Conservation (phyloP, 2,888 invertebrate genomes). For the Sinelater perroti region DNA sequence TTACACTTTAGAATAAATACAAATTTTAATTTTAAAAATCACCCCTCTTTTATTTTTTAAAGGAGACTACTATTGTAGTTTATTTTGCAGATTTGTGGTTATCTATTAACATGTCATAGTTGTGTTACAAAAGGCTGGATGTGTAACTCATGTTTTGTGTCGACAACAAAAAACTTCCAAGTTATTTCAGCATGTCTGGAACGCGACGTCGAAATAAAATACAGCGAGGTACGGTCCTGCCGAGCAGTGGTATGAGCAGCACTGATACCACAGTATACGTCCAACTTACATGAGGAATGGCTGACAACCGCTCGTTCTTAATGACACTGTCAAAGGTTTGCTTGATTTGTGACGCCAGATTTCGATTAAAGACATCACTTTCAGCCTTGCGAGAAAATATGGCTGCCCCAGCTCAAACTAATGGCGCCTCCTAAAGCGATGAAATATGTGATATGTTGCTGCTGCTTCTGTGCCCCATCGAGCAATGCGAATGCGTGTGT, state of each 20-base stretch:
- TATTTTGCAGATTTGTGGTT: no score
- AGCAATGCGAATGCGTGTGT: constrained; percentile 11
- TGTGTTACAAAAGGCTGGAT: no score
- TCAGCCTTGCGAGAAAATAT: constrained; percentile 59
- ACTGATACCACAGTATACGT: constrained; percentile 35
- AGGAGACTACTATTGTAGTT: no score
- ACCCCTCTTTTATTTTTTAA: no score
- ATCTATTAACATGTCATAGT: no score
- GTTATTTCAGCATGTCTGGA: no score
- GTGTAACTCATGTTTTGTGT: no score
- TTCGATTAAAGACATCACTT: constrained; percentile 62
- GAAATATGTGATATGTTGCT: constrained; percentile 40
- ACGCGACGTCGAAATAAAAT: background rate
- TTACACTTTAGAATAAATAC: no score
- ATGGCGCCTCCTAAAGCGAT: constrained; percentile 43
- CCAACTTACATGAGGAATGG: constrained; percentile 56
- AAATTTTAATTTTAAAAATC: no score
- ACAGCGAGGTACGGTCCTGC: constrained; percentile 22
- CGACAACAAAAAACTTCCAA: no score
- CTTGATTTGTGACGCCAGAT: constrained; percentile 61
- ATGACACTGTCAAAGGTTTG: constrained; percentile 61
- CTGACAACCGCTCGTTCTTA: constrained; percentile 61
- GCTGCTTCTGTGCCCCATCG: constrained; percentile 26
- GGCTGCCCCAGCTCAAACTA: constrained; percentile 48
- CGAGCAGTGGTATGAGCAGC: constrained; percentile 27